Evolutionary conservation across 2,797 vertebrate genomes (phyloP).

Genomic region (Sardinella longiceps): DNA sequence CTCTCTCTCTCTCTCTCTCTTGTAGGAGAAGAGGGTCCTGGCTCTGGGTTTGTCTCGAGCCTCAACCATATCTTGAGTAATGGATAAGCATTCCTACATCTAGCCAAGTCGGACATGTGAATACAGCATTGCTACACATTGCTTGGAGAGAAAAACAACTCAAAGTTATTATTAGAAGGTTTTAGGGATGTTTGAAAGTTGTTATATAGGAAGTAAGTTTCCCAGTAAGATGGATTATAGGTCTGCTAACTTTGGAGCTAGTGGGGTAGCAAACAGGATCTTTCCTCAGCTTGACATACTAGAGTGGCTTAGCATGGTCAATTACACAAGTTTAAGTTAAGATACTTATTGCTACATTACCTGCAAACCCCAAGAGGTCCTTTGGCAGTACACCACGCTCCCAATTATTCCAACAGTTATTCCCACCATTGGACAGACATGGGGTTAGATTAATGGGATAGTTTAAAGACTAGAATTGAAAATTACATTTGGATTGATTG

Average conservation of each 20-base stretch:
- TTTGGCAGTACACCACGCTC: background rate
- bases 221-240: no score
- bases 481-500: constrained; percentile 59
- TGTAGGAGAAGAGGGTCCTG: background rate
- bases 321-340: constrained; percentile 50
- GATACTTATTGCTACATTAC: constrained; percentile 38
- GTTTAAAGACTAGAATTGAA: constrained; percentile 24
- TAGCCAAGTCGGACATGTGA: background rate
- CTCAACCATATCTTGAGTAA: background rate
- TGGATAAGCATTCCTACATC: background rate
- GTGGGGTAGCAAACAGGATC: background rate
- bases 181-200: background rate
- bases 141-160: no score
- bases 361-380: constrained; percentile 37
- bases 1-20: no score
- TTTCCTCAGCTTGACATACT: constrained; percentile 14
- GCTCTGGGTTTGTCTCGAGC: background rate
- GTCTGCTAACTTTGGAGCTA: background rate
- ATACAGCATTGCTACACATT: background rate
- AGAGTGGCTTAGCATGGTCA: constrained; percentile 53
- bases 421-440: background rate
- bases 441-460: background rate
- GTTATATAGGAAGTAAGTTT: no score
- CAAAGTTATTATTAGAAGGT: no score
- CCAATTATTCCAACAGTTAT: background rate